A percentile compares a stretch with the other conserved stretches of the same genome.
Conservation (phyloP, 1,140 invertebrate species). For the Hetaerina americana region DNA sequence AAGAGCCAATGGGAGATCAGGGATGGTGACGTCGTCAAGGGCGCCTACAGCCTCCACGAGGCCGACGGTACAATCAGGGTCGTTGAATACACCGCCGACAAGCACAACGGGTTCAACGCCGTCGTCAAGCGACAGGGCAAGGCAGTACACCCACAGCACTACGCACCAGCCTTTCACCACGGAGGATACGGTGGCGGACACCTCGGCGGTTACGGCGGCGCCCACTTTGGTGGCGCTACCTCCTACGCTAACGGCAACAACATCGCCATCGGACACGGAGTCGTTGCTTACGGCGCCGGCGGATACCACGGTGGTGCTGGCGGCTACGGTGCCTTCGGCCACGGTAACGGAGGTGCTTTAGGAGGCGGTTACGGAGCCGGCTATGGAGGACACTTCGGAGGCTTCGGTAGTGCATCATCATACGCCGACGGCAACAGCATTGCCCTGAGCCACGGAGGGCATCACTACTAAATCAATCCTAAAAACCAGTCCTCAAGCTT, state of each 20-base stretch:
- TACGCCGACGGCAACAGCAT: too few relatives aligned
- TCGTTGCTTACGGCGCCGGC: conserved; percentile 21
- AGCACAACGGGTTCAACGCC: conserved; percentile 20
- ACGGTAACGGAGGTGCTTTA: too few relatives aligned
- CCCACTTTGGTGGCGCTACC: conserved; percentile 9
- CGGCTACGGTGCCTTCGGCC: neutral
- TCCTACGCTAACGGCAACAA: conserved; percentile 13
- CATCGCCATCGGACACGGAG: neutral
- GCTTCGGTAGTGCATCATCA: too few relatives aligned
- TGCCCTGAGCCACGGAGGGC: too few relatives aligned
- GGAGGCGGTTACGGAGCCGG: too few relatives aligned
- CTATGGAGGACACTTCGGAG: too few relatives aligned
- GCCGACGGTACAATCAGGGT: conserved; percentile 18
- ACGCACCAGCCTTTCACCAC: neutral
- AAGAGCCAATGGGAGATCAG: conserved; percentile 48
- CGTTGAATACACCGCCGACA: conserved; percentile 19
- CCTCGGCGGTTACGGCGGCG: conserved; percentile 20
- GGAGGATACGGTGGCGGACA: neutral
- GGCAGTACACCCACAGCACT: conserved; percentile 24
- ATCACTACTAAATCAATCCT: too few relatives aligned
- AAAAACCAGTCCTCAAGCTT: too few relatives aligned
- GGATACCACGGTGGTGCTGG: neutral
- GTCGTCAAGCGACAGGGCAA: conserved; percentile 28
- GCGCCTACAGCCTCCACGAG: conserved; percentile 20
- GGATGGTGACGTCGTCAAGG: conserved; percentile 40